Evolutionary conservation across 1,140 invertebrate species (phyloP).

Genomic region (Mya arenaria): DNA sequence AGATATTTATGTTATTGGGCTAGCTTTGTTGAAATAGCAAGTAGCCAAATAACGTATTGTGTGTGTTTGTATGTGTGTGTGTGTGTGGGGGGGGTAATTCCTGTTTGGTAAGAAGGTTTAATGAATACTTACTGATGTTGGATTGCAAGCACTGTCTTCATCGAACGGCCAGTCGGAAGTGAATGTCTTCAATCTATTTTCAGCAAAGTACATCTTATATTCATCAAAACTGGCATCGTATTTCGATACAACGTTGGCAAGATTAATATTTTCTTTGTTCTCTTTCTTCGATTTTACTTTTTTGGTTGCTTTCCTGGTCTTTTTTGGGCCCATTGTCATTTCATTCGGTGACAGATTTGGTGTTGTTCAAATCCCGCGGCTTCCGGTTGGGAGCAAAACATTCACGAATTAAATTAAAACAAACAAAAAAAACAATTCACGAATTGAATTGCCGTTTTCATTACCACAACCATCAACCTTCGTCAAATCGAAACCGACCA

Average conservation of each 20-base stretch:
- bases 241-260: background rate
- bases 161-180: conserved; percentile 35
- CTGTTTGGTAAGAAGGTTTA: too few relatives aligned
- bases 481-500: too few relatives aligned
- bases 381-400: background rate
- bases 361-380: background rate
- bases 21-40: too few relatives aligned
- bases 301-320: background rate
- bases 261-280: background rate
- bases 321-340: background rate
- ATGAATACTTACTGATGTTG: conserved; percentile 1
- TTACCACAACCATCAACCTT: too few relatives aligned
- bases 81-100: too few relatives aligned
- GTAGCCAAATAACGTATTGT: too few relatives aligned
- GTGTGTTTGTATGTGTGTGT: too few relatives aligned
- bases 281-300: background rate
- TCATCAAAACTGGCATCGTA: conserved; percentile 12
- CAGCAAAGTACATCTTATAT: conserved; percentile 16
- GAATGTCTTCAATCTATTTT: conserved; percentile 31
- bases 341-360: background rate
- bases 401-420: too few relatives aligned
- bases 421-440: too few relatives aligned
- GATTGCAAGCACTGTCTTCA: conserved; percentile 39
- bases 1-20: too few relatives aligned
- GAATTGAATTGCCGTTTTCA: too few relatives aligned